Percentiles rank a stretch among this genome's conserved stretches.
Conservation (phyloP, 2,888 invertebrate species). For the Sialis lutaria region DNA sequence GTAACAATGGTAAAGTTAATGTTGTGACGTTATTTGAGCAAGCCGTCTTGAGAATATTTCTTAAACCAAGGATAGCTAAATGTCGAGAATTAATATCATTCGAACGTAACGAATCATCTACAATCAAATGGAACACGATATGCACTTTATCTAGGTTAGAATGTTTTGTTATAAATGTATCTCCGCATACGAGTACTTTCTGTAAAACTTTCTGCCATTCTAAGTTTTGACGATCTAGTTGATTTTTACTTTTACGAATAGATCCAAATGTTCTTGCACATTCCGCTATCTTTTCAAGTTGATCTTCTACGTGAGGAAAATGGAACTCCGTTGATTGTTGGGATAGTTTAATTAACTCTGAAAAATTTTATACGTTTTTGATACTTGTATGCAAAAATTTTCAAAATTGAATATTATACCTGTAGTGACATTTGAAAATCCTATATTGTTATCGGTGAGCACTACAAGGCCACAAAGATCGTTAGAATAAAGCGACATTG, state of each 20-base stretch:
- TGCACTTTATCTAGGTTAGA: slow-evolving; percentile 90
- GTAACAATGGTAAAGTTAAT: slow-evolving; percentile 78
- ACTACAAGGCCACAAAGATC: slow-evolving; percentile 80
- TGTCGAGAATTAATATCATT: slow-evolving; percentile 91
- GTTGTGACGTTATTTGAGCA: slow-evolving; percentile 88
- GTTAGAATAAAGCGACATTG: slow-evolving; percentile 83
- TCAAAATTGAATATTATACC: slow-evolving; percentile 9
- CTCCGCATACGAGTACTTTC: slow-evolving; percentile 58
- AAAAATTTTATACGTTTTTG: slow-evolving; percentile 15
- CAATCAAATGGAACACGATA: slow-evolving; percentile 88
- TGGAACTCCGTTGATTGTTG: slow-evolving; percentile 86
- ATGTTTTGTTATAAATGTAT: slow-evolving; percentile 74
- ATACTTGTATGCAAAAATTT: background rate
- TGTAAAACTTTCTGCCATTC: slow-evolving; percentile 24
- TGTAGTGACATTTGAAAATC: slow-evolving; percentile 21
- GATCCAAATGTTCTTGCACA: slow-evolving; percentile 12
- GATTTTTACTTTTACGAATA: slow-evolving; percentile 9
- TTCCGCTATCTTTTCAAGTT: slow-evolving; percentile 51
- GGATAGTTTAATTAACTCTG: slow-evolving; percentile 52
- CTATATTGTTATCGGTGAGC: slow-evolving; percentile 41
- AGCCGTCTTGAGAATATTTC: slow-evolving; percentile 90
- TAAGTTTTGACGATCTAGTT: background rate
- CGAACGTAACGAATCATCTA: slow-evolving; percentile 50
- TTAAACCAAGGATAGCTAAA: slow-evolving; percentile 82
- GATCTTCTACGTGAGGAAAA: slow-evolving; percentile 72